Base-by-base conservation (phyloP, 2,113 vertebrate genomes). In the Daphoenositta chrysoptera region DNA sequence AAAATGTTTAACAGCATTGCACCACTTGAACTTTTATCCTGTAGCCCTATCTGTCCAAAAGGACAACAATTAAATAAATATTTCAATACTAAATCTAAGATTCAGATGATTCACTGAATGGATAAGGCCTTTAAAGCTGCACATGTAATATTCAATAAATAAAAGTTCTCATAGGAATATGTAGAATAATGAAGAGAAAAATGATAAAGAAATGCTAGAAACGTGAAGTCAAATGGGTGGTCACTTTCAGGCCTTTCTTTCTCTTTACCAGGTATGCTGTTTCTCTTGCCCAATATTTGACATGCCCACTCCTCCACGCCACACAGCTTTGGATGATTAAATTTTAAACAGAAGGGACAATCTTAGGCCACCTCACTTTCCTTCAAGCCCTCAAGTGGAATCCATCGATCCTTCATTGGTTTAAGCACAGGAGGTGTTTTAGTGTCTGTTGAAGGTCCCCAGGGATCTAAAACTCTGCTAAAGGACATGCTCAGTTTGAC, bases 141-240 rank as follows among this genome's bases (percentile, higher is more conserved):
- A 42, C 2, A 1, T 7, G 10, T 23, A 39, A 39, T 22, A 44
- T 5, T 54, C 3, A 33, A 18, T 31, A 65, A 30, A 10, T 37
- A 54, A 7, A 45, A 33, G 11, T 20, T 71, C 8, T 66, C 6
- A 35, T 1, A 23, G 8, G 8, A 72, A 14, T 28, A 83, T 28
- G 2, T 31, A 37, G 4, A 89, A 37, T 33, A 83, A 75, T 19
- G 11, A 61, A 42, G 15, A 28, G 3, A 30, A 51, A 66, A 77
- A 24, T 22, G 3, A 30, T 1, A 24, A 15, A 70, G n/a, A 19
- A 35, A 77, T 15, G 0, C 30, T 39, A 73, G 30, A 87, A 69
- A 68, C 7, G 4, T 50, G 20, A 77, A 45, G 9, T 45, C 10
- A 54, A 76, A 70, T 0, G 0, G 4, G 11, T 1, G 8, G 11